phyloP scores from a whole-genome alignment of 2,888 invertebrate genomes.

The Hermodice carunculata region DNA sequence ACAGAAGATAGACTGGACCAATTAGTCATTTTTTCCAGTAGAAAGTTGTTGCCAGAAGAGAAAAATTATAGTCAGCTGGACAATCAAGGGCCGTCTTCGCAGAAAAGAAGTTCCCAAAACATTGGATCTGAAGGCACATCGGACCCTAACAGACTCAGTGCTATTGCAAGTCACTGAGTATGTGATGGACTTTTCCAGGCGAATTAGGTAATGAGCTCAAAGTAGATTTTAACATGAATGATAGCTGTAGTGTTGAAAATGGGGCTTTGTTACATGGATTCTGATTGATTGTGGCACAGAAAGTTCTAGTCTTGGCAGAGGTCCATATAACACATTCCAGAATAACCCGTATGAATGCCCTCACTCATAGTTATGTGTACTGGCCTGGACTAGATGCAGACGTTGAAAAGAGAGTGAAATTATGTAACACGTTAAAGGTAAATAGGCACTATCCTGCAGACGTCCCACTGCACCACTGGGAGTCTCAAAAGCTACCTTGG shows the following conservation, averaged over 20 bases:
- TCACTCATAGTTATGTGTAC: slow-evolving; percentile 41
- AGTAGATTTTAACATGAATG: too few relatives aligned
- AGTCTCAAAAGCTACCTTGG: slow-evolving; percentile 46
- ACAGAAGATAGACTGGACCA: neutral
- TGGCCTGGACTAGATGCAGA: slow-evolving; percentile 43
- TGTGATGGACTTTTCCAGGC: too few relatives aligned
- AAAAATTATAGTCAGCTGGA: slow-evolving; percentile 14
- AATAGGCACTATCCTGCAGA: slow-evolving; percentile 28
- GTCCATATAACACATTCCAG: slow-evolving; percentile 41
- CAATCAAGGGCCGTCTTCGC: slow-evolving; percentile 8
- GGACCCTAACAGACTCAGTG: too few relatives aligned
- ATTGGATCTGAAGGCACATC: slow-evolving; percentile 5
- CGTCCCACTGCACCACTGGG: slow-evolving; percentile 48
- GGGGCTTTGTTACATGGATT: slow-evolving; percentile 33
- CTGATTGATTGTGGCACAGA: slow-evolving; percentile 37
- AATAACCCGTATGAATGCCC: slow-evolving; percentile 39
- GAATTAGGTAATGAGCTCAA: too few relatives aligned
- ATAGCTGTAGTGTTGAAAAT: slow-evolving; percentile 24
- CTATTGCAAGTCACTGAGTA: too few relatives aligned
- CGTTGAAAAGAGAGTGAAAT: slow-evolving; percentile 20
- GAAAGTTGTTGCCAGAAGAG: slow-evolving; percentile 1
- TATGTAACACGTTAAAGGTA: slow-evolving; percentile 24
- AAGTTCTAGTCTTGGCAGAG: slow-evolving; percentile 27
- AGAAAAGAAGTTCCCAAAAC: neutral
- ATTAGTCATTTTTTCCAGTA: neutral